Evolutionary conservation across 2,113 vertebrate genomes (phyloP).

Genomic region (Pipa parva): DNA sequence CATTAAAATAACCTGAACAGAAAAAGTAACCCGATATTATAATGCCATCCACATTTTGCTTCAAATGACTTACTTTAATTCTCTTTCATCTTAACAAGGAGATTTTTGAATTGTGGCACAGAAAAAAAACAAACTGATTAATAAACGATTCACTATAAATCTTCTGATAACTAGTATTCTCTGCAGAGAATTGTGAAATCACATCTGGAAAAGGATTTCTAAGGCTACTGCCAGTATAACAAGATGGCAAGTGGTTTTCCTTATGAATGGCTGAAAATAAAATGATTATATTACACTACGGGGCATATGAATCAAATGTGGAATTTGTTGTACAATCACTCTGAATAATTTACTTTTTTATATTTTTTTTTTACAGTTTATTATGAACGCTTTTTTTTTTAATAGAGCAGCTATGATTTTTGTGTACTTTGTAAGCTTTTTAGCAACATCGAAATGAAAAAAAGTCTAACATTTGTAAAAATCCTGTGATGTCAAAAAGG

Average conservation of each 20-base stretch:
- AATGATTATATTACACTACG: too few species aligned
- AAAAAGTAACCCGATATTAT: constrained; percentile 72
- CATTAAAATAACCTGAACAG: constrained; percentile 80
- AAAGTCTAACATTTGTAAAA: too few species aligned
- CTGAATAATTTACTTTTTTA: too few species aligned
- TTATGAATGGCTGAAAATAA: constrained; percentile 69
- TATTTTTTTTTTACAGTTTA: too few species aligned
- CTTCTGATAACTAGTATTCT: constrained; percentile 77
- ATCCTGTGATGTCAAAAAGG: too few species aligned
- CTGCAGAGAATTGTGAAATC: constrained; percentile 79
- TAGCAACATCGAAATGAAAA: too few species aligned
- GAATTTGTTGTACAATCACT: too few species aligned
- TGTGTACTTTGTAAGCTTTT: too few species aligned
- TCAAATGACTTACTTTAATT: constrained; percentile 72
- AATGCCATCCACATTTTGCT: constrained; percentile 69
- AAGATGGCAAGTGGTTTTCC: constrained; percentile 67
- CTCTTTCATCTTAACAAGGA: constrained; percentile 75
- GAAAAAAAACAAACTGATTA: constrained; percentile 79
- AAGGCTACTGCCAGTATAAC: constrained; percentile 69
- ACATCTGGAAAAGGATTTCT: constrained; percentile 82
- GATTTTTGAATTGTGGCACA: constrained; percentile 63
- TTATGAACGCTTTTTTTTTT: too few species aligned
- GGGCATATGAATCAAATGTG: too few species aligned
- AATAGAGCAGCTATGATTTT: too few species aligned
- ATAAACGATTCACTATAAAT: constrained; percentile 85